phyloP scores from a whole-genome alignment of 2,113 vertebrate species.

The Halcyon senegalensis region DNA sequence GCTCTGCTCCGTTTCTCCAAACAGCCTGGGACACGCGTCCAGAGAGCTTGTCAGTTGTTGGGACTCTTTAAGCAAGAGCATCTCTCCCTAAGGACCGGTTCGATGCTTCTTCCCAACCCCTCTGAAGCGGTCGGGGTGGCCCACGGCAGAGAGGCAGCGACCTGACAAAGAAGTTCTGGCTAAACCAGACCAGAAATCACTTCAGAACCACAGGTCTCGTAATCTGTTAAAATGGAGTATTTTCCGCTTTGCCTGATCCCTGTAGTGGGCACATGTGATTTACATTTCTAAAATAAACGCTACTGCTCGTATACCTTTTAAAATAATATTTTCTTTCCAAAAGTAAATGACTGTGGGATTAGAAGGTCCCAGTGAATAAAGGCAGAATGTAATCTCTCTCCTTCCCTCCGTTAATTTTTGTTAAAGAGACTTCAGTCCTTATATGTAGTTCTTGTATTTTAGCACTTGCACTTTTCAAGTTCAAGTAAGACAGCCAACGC shows the following conservation, averaged over 20 bases:
- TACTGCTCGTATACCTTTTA: not conserved
- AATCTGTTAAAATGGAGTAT: not conserved
- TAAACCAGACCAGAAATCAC: not conserved
- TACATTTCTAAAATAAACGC: constrained; percentile 54
- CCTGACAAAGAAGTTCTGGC: not conserved
- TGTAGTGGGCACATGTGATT: constrained; percentile 33
- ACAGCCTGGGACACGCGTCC: not conserved
- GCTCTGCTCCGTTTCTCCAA: not conserved
- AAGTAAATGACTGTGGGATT: constrained; percentile 55
- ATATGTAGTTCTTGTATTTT: not conserved
- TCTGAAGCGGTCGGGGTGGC: not conserved
- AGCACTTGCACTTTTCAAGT: not conserved
- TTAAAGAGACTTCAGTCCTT: not conserved
- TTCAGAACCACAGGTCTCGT: not conserved
- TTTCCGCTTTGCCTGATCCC: not conserved
- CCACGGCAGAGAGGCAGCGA: not conserved
- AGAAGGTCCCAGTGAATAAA: constrained; percentile 46
- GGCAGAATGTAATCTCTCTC: not conserved
- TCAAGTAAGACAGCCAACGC: not conserved
- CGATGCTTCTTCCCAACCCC: not conserved
- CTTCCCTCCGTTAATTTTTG: not conserved
- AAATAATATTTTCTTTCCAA: constrained; percentile 55
- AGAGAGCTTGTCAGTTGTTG: not conserved
- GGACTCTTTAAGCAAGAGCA: not conserved
- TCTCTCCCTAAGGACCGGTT: not conserved